Conservation (phyloP, 2,888 invertebrate species). For the Sympetrum striolatum region DNA sequence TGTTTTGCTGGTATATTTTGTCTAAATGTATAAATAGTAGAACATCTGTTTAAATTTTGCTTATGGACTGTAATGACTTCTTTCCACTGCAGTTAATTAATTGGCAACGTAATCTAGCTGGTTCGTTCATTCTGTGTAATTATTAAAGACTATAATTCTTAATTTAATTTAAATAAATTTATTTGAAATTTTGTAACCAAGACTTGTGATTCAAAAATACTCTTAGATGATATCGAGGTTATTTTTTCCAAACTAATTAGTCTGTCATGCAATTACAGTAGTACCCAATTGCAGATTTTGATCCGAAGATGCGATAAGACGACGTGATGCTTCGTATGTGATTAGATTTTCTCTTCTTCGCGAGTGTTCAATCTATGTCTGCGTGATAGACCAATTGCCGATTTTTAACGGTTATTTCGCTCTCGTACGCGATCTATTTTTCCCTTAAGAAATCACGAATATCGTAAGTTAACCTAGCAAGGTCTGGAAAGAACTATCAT, state of each 20-base stretch:
- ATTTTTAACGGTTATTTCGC: too few relatives aligned
- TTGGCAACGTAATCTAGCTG: background rate
- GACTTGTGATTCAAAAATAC: background rate
- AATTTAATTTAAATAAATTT: conserved; percentile 38
- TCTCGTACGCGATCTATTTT: too few relatives aligned
- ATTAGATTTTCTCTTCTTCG: too few relatives aligned
- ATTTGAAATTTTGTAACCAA: background rate
- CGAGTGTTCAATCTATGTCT: too few relatives aligned
- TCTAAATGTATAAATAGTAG: background rate
- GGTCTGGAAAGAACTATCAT: background rate
- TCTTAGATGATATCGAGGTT: too few relatives aligned
- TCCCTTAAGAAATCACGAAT: too few relatives aligned
- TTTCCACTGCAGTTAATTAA: background rate
- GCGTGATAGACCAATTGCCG: too few relatives aligned
- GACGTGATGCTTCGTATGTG: too few relatives aligned
- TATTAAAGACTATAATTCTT: conserved; percentile 15
- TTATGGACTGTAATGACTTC: background rate
- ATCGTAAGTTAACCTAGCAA: background rate
- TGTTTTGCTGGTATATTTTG: conserved; percentile 15
- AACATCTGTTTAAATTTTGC: background rate
- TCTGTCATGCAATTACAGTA: too few relatives aligned
- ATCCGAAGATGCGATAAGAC: too few relatives aligned
- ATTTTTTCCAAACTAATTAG: too few relatives aligned
- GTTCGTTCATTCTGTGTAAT: background rate
- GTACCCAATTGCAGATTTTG: too few relatives aligned